phyloP scores from a whole-genome alignment of 2,888 invertebrate genomes.

The Gisinianus flammeolus region DNA sequence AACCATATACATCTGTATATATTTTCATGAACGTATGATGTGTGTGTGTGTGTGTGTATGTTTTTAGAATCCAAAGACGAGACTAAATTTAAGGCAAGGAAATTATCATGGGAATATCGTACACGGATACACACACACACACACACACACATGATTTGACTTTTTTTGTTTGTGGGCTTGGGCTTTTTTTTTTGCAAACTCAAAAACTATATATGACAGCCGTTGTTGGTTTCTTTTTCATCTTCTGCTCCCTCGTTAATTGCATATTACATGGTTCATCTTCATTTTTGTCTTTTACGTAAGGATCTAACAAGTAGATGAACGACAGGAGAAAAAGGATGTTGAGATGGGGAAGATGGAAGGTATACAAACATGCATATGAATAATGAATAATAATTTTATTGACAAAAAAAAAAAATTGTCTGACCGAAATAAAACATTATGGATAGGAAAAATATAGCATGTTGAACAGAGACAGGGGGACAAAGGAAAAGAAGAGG shows the following conservation, averaged over 20 bases:
- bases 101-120: neutral
- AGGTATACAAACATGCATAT: neutral
- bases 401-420: neutral
- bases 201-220: too few relatives aligned
- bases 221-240: too few relatives aligned
- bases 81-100: neutral
- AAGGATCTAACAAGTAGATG: neutral
- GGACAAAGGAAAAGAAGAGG: neutral
- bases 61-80: too few relatives aligned
- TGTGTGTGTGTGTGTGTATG: too few relatives aligned
- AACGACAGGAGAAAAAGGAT: neutral
- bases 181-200: neutral
- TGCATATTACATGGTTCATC: constrained; percentile 13
- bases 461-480: neutral
- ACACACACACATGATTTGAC: neutral
- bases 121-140: neutral
- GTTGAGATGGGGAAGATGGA: neutral
- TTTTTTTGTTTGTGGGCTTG: neutral
- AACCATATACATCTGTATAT: too few relatives aligned
- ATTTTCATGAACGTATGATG: too few relatives aligned
- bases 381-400: constrained; percentile 12
- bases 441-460: neutral
- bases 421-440: neutral
- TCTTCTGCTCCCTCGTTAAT: neutral
- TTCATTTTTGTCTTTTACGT: neutral